Percentiles rank a stretch among this genome's conserved stretches.
These are phyloP conservation scores for Actenoides lindsayi DNA, from an alignment of 2,113 vertebrate species.

Conservation along the genomic window DNA sequence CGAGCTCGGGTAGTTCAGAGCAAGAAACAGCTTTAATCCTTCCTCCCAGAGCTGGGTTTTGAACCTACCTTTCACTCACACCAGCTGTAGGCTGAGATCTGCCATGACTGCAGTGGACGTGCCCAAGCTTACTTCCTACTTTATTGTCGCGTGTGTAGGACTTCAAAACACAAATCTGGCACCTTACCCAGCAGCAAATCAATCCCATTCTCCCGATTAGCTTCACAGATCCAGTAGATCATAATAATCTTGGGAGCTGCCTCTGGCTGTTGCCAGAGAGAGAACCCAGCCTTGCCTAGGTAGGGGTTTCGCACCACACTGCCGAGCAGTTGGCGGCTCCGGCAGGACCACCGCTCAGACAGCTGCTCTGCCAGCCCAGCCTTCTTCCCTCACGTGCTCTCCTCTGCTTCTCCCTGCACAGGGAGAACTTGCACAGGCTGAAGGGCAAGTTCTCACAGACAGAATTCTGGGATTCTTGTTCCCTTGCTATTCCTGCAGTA, in stretches of 20 bases:
- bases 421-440: not conserved
- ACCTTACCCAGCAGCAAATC: not conserved
- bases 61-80: not conserved
- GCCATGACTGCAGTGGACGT: not conserved
- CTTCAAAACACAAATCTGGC: not conserved
- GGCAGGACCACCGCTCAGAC: not conserved
- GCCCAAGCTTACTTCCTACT: not conserved
- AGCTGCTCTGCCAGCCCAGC: not conserved
- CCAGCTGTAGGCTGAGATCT: not conserved
- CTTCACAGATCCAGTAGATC: accelerated
- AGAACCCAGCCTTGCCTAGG: not conserved
- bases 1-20: not conserved
- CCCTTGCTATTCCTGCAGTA: accelerated
- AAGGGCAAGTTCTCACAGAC: not conserved
- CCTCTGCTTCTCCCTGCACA: too few relatives aligned
- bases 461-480: too few relatives aligned
- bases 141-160: accelerated
- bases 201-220: not conserved
- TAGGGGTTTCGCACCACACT: accelerated
- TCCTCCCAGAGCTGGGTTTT: not conserved
- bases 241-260: not conserved
- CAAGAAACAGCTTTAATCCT: not conserved
- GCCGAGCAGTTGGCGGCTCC: not conserved
- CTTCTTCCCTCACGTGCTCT: not conserved
- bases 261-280: not conserved